A percentile compares a stretch with the other conserved stretches of the same genome.
phyloP scores from a whole-genome alignment of 2,797 vertebrate genomes.

The Semotilus atromaculatus region DNA sequence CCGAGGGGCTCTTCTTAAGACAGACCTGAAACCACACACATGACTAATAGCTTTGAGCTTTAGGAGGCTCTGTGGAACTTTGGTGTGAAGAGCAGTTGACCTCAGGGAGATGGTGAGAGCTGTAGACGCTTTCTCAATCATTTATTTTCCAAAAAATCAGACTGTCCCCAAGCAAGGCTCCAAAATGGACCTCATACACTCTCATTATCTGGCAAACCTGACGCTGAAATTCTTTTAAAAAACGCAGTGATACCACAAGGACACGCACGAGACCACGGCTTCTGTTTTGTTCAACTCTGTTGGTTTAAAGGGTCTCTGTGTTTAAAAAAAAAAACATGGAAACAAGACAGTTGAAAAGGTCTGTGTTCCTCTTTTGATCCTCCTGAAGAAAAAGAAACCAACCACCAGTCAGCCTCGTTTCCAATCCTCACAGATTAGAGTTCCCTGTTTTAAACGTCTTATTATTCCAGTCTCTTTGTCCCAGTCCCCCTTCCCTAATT shows the following conservation, averaged over 20 bases:
- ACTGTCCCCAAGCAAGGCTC: constrained; percentile 6
- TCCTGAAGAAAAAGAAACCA: constrained; percentile 14
- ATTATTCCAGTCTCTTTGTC: constrained; percentile 58
- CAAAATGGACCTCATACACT: not conserved
- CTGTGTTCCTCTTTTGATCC: constrained; percentile 47
- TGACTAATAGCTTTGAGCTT: constrained; percentile 52
- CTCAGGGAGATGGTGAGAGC: constrained; percentile 24
- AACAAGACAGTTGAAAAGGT: constrained; percentile 26
- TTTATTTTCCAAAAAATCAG: constrained; percentile 16
- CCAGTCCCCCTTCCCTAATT: constrained; percentile 62
- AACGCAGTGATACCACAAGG: not conserved
- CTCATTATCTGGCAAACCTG: constrained; percentile 19
- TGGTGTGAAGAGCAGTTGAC: constrained; percentile 53
- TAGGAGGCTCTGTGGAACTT: constrained; percentile 48
- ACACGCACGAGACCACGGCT: not conserved
- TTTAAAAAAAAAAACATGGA: constrained; percentile 40
- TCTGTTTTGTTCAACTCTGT: constrained; percentile 6
- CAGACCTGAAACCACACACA: constrained; percentile 32
- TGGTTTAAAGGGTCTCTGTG: constrained; percentile 14
- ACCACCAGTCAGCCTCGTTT: constrained; percentile 46
- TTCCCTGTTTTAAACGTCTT: constrained; percentile 60
- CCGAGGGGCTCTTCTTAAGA: constrained; percentile 36
- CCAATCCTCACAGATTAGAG: constrained; percentile 58
- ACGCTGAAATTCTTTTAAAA: not conserved
- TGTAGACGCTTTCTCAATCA: constrained; percentile 14